Conservation (phyloP, 2,888 invertebrate genomes). For the Sepioteuthis lessoniana region DNA sequence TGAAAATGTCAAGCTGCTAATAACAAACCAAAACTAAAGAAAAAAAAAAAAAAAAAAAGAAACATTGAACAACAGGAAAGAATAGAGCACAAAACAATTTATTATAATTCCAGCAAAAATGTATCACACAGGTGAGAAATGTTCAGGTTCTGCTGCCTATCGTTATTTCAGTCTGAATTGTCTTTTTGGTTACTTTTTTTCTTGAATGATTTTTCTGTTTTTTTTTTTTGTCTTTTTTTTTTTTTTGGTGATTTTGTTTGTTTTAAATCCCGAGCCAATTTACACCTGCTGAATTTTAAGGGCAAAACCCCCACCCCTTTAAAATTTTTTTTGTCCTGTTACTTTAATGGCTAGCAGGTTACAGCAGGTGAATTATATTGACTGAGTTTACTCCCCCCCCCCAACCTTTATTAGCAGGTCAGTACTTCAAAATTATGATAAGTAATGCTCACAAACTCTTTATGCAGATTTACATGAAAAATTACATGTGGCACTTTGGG, state of each 20-base stretch:
- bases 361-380: conserved; percentile 1
- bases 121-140: conserved; percentile 46
- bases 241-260: neutral
- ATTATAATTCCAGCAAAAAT: conserved; percentile 44
- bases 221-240: neutral
- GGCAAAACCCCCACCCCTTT: neutral
- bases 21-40: too few relatives aligned
- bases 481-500: conserved; percentile 4
- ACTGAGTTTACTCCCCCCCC: neutral
- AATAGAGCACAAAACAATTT: conserved; percentile 43
- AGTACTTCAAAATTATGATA: neutral
- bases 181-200: neutral
- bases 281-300: neutral
- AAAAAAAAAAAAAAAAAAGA: neutral
- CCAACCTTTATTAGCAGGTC: neutral
- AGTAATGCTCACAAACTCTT: neutral
- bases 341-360: neutral
- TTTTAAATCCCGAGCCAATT: neutral
- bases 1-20: too few relatives aligned
- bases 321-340: neutral
- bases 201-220: too few relatives aligned
- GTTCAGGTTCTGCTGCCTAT: conserved; percentile 46
- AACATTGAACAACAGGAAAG: neutral
- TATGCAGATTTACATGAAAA: neutral
- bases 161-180: neutral